A percentile compares a stretch with the other conserved stretches of the same genome.
phyloP scores from a whole-genome alignment of 2,113 vertebrate species.

The Shinisaurus crocodilurus region DNA sequence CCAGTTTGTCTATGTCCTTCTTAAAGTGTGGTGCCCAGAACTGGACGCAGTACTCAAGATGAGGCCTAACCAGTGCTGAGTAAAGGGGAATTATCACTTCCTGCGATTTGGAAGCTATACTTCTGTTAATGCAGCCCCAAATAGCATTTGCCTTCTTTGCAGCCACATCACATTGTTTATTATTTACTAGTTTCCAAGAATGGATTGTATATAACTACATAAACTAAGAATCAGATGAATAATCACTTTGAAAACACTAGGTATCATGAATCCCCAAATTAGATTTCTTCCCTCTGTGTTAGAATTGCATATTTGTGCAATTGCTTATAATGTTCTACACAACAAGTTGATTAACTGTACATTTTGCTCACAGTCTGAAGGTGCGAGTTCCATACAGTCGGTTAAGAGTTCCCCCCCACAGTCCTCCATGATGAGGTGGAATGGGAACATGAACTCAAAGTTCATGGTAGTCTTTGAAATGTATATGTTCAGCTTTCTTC shows the following conservation, averaged over 20 bases:
- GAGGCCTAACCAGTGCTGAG: too few species aligned
- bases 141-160: too few species aligned
- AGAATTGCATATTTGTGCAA: neutral
- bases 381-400: neutral
- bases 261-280: neutral
- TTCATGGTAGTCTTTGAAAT: neutral
- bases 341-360: neutral
- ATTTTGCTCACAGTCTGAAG: neutral
- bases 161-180: too few species aligned
- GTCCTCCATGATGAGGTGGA: neutral
- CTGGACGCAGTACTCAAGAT: too few species aligned
- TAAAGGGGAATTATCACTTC: too few species aligned
- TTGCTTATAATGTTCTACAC: neutral
- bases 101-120: too few species aligned
- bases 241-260: neutral
- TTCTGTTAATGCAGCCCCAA: too few species aligned
- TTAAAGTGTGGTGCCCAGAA: too few species aligned
- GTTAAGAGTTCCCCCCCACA: neutral
- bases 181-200: neutral
- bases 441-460: too few species aligned
- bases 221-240: neutral
- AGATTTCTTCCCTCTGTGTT: neutral
- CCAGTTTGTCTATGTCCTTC: too few species aligned
- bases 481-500: neutral
- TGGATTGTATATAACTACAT: conserved; percentile 1